Base-by-base conservation (phyloP, 2,888 invertebrate species). In the Trachelus tabidus region DNA sequence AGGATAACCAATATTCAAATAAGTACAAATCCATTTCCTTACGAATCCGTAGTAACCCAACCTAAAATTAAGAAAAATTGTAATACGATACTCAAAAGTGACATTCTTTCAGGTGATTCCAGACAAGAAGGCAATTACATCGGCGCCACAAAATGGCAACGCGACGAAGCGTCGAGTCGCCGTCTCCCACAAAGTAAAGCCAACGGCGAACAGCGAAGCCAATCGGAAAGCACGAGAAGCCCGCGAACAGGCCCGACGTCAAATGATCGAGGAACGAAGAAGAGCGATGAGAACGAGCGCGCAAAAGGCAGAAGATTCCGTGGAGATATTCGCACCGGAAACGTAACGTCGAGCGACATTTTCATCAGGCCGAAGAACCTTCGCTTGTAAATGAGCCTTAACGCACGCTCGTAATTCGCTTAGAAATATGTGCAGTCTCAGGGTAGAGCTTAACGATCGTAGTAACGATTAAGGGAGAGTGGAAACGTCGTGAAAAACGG, bases 201-300 rank as follows among this genome's bases (percentile, higher is more conserved):
- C 88, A 35, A 85, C 88, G 31, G 86, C 86, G 1, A 88, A 87
- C 78, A 92, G 92, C 82, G 92, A 93, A 85, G 92, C 92, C 11
- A 92, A 91, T 84, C 89, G 92, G 37, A 91, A 90, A 83, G 90
- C 94, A 81, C 92, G 95, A 2, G 96, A 96, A 88, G 94, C 94
- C 0, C 85, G 91, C 11, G 94, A 94, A 83, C 93, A 93, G 83
- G 96, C 96, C 71, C 93, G 98, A 81, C 95, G 96, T 85, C 95
- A 96, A 85, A 94, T 98, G 93, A 91, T 97, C 83, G 97, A 97
- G 86, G 96, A 93, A 88, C 95, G 93, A 90, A 94, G 96, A 89
- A 93, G 93, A 82, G 94, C 93, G 12, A 94, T 94, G 93, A 89
- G 91, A 73, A 86, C 84, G 33, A 85, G 84, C n/a, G 83, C 82